A percentile compares a stretch with the other conserved stretches of the same genome.
Conservation (phyloP, 37 sponge, comb jelly and placozoan species). For the Beroe ovata region DNA sequence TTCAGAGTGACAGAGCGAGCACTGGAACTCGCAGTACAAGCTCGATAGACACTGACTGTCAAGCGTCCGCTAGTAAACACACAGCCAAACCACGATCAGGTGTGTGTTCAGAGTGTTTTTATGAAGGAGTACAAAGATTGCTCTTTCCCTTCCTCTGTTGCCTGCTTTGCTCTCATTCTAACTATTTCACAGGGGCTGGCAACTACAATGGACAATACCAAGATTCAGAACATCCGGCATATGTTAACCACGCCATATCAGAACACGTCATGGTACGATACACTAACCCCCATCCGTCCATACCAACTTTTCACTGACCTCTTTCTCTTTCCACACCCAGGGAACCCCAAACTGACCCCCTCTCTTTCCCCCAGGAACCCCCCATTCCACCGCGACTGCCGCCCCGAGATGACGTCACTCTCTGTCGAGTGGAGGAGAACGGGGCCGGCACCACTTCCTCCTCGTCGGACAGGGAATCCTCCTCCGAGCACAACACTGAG, state of each 20-base stretch:
- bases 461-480: neutral
- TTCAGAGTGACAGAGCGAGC: conserved; percentile 31
- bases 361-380: conserved; percentile 5
- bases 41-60: conserved; percentile 49
- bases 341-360: neutral
- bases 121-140: too few species aligned
- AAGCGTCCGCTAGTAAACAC: neutral
- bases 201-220: neutral
- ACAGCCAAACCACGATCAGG: too few species aligned
- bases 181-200: neutral
- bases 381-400: neutral
- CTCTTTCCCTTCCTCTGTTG: too few species aligned
- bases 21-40: conserved; percentile 16
- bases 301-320: neutral
- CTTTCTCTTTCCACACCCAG: too few species aligned
- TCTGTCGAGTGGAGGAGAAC: neutral
- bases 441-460: neutral
- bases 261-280: too few species aligned
- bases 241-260: neutral
- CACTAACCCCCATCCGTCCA: too few species aligned
- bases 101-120: too few species aligned
- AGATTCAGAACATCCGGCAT: neutral
- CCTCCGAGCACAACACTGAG: neutral
- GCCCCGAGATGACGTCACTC: neutral
- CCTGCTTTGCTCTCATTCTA: too few species aligned